Conservation (phyloP, 2,113 vertebrate genomes). For the Phylloscopus trochiloides region DNA sequence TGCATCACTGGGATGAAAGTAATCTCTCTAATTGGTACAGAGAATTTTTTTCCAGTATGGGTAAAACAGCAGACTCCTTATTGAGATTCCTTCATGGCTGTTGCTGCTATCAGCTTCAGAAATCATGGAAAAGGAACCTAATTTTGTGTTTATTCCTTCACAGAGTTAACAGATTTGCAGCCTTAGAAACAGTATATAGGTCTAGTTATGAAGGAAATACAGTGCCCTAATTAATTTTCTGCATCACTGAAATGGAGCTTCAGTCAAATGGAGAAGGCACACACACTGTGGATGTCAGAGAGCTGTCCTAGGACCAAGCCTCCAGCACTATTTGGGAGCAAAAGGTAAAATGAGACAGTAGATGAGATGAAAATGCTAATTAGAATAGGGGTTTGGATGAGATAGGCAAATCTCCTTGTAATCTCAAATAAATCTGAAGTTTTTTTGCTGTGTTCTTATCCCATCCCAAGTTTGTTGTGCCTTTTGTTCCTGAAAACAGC, state of each 20-base stretch:
- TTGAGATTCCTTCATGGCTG: background rate
- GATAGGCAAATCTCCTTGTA: background rate
- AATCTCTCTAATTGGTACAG: constrained; percentile 51
- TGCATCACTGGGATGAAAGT: constrained; percentile 13
- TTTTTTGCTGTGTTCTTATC: background rate
- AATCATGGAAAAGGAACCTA: background rate
- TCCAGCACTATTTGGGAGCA: background rate
- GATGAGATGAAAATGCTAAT: background rate
- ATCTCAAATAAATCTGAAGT: background rate
- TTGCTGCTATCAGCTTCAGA: background rate
- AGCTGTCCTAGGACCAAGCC: background rate
- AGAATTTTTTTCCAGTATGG: background rate
- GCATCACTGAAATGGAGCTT: constrained; percentile 4
- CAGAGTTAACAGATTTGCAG: background rate
- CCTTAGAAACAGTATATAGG: background rate
- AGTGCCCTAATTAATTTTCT: constrained; percentile 62
- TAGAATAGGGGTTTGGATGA: background rate
- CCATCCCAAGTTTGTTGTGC: fast-evolving
- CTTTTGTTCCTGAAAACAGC: background rate
- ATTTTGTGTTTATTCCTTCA: background rate
- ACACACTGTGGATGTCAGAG: background rate
- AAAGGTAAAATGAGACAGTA: constrained; percentile 14
- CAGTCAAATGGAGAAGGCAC: background rate
- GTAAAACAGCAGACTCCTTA: background rate
- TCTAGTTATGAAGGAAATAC: background rate